phyloP scores from a whole-genome alignment of 2,888 invertebrate genomes.

The Graphium colonna region DNA sequence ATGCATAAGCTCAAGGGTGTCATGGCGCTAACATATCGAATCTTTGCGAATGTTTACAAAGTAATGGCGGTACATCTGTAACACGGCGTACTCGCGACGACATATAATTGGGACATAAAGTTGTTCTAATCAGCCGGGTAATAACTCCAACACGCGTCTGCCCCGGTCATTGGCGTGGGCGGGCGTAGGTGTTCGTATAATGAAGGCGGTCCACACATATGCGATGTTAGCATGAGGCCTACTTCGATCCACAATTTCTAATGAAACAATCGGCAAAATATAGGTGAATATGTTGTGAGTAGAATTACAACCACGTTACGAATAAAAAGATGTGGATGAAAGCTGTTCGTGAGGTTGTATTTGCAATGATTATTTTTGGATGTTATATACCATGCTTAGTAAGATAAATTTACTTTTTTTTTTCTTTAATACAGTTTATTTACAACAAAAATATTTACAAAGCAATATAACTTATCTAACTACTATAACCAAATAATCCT shows the following conservation, averaged over 20 bases:
- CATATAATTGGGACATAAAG: slow-evolving; percentile 24
- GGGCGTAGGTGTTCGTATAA: slow-evolving; percentile 34
- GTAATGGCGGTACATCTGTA: slow-evolving; percentile 19
- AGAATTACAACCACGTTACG: too few species aligned
- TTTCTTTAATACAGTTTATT: too few species aligned
- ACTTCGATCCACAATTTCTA: background rate
- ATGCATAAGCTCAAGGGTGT: background rate
- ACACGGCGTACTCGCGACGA: slow-evolving; percentile 4
- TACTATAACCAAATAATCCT: too few species aligned
- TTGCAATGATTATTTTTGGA: too few species aligned
- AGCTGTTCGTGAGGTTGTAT: too few species aligned
- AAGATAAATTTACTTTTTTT: too few species aligned
- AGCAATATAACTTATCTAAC: too few species aligned
- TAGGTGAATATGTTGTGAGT: too few species aligned
- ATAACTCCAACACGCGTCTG: slow-evolving; percentile 19
- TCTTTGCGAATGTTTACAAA: slow-evolving; percentile 13
- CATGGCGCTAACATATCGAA: background rate
- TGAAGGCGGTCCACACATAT: slow-evolving; percentile 32
- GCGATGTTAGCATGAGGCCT: background rate
- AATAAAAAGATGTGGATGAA: too few species aligned
- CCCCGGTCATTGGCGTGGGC: slow-evolving; percentile 27
- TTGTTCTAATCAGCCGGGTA: slow-evolving; percentile 23
- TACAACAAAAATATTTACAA: too few species aligned
- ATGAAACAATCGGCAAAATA: background rate
- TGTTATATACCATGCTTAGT: too few species aligned